A percentile compares a stretch with the other conserved stretches of the same genome.
Conservation (phyloP, 2,797 vertebrate genomes). For the Gymnoscopelus microlampas region DNA sequence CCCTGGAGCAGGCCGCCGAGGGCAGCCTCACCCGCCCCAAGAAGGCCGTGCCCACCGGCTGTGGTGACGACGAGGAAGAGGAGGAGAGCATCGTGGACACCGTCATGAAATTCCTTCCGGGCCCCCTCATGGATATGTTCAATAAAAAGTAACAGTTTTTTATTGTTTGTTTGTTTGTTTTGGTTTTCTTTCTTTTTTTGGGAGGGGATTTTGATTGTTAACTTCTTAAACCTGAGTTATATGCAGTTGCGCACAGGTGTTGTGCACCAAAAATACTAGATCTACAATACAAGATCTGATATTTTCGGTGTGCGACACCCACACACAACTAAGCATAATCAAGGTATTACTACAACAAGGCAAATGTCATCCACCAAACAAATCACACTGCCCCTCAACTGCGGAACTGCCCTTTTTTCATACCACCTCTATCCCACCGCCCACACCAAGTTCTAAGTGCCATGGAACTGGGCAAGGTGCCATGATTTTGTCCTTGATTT, state of each 20-base stretch:
- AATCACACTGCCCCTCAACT: slow-evolving; percentile 28
- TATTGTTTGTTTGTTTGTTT: background rate
- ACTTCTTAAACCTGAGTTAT: slow-evolving; percentile 31
- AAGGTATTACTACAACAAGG: slow-evolving; percentile 1
- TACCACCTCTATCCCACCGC: slow-evolving; percentile 4
- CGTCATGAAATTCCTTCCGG: slow-evolving; percentile 98
- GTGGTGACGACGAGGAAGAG: slow-evolving; percentile 93
- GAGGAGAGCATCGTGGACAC: slow-evolving; percentile 97
- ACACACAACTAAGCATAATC: no score
- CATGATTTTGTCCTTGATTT: slow-evolving; percentile 55
- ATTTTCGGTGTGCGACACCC: no score
- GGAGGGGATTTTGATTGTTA: slow-evolving; percentile 34
- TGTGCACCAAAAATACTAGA: no score
- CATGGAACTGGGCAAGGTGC: slow-evolving; percentile 46
- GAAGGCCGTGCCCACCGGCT: slow-evolving; percentile 94
- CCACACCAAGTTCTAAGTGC: slow-evolving; percentile 50
- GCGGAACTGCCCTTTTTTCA: slow-evolving; percentile 49
- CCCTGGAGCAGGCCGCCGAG: slow-evolving; percentile 94
- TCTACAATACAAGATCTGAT: no score
- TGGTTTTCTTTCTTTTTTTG: no score
- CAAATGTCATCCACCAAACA: slow-evolving; percentile 30
- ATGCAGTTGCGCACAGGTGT: no score
- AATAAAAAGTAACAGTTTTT: slow-evolving; percentile 89
- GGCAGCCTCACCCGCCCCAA: slow-evolving; percentile 96
- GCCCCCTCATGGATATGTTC: slow-evolving; percentile 98